Percentiles rank a stretch among this genome's conserved stretches.
phyloP scores from a whole-genome alignment of 2,888 invertebrate genomes.

The Heliconius sara region DNA sequence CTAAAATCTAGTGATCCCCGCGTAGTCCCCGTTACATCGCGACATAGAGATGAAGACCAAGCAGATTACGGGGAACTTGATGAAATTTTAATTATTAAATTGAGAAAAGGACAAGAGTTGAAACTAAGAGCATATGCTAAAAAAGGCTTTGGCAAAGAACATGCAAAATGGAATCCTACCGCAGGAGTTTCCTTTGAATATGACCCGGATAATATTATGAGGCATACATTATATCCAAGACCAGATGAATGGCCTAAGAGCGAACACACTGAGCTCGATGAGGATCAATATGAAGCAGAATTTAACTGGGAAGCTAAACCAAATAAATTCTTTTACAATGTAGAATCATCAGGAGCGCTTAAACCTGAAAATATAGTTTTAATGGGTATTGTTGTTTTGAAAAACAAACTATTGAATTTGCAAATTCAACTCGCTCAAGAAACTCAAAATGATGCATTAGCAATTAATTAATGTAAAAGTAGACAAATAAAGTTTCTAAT shows the following conservation, averaged over 20 bases:
- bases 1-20: conserved; percentile 95
- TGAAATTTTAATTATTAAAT: conserved; percentile 90
- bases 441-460: conserved; percentile 92
- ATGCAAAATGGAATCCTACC: conserved; percentile 99
- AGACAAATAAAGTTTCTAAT: conserved; percentile 37
- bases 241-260: conserved; percentile 99
- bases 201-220: conserved; percentile 98
- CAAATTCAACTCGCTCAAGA: conserved; percentile 96
- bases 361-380: conserved; percentile 98
- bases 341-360: conserved; percentile 97
- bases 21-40: conserved; percentile 96
- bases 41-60: conserved; percentile 95
- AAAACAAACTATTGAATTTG: conserved; percentile 97
- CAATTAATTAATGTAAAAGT: conserved; percentile 81
- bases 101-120: conserved; percentile 94
- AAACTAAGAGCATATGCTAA: conserved; percentile 98
- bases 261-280: conserved; percentile 96
- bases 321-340: conserved; percentile 98
- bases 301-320: conserved; percentile 98
- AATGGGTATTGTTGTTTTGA: conserved; percentile 96
- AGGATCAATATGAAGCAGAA: conserved; percentile 96
- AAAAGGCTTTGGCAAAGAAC: conserved; percentile 98
- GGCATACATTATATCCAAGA: conserved; percentile 97
- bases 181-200: conserved; percentile 99
- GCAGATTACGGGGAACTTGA: conserved; percentile 97